Percentiles rank a stretch among this genome's conserved stretches.
These are phyloP conservation scores for Mastomys natalensis DNA, from an alignment of 2,113 vertebrate species.

Conservation along the genomic window DNA sequence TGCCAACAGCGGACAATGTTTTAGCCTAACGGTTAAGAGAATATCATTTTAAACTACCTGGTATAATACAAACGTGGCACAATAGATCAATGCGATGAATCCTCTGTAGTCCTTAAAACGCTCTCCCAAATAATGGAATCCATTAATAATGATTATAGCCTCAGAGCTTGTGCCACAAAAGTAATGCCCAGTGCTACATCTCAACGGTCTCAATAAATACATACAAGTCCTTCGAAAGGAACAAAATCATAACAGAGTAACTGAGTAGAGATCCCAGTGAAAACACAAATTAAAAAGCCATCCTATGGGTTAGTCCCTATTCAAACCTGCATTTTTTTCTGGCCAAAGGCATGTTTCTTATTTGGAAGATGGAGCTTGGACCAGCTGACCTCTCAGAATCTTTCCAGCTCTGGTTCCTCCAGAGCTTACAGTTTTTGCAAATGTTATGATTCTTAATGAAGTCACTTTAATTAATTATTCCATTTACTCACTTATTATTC, in stretches of 20 bases:
- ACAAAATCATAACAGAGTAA: slow-evolving; percentile 38
- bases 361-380: slow-evolving; percentile 27
- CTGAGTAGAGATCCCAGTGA: not conserved
- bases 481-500: not conserved
- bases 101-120: slow-evolving; percentile 56
- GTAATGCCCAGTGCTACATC: slow-evolving; percentile 77
- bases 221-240: slow-evolving; percentile 76
- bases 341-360: slow-evolving; percentile 36
- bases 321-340: slow-evolving; percentile 7
- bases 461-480: slow-evolving; percentile 68
- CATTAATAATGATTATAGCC: slow-evolving; percentile 78
- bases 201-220: slow-evolving; percentile 80
- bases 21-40: slow-evolving; percentile 70
- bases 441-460: slow-evolving; percentile 81
- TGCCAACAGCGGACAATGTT: slow-evolving; percentile 83
- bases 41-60: slow-evolving; percentile 76
- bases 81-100: slow-evolving; percentile 66
- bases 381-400: not conserved
- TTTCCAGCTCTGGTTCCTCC: slow-evolving; percentile 21
- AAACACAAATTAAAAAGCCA: slow-evolving; percentile 4
- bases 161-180: slow-evolving; percentile 72
- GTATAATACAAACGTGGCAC: slow-evolving; percentile 60
- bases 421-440: slow-evolving; percentile 77
- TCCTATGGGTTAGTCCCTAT: not conserved
- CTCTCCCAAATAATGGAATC: slow-evolving; percentile 75